Evolutionary conservation across 2,888 invertebrate genomes (phyloP).

Genomic region (Anodontia alba): DNA sequence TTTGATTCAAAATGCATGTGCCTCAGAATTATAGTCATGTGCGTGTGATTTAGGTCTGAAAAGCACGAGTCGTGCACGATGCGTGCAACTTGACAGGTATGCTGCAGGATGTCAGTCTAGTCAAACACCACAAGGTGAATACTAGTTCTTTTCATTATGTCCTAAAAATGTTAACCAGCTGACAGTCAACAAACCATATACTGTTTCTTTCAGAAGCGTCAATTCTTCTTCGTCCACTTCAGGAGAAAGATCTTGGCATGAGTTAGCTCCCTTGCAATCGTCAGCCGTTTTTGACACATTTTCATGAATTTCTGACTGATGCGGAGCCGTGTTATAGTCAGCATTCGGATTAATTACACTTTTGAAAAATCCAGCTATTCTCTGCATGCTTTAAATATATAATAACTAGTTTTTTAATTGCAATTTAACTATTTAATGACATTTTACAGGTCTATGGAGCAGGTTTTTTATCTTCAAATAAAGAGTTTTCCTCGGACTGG

Average conservation of each 20-base stretch:
- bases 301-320: background rate
- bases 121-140: too few relatives aligned
- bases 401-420: too few relatives aligned
- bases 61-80: too few relatives aligned
- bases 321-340: background rate
- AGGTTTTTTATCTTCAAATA: background rate
- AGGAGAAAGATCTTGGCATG: background rate
- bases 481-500: background rate
- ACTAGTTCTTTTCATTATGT: too few relatives aligned
- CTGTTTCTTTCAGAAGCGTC: constrained; percentile 51
- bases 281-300: background rate
- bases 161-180: too few relatives aligned
- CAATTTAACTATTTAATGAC: background rate
- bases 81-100: too few relatives aligned
- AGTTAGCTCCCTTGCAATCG: constrained; percentile 30
- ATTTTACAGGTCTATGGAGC: background rate
- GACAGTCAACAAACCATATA: constrained; percentile 63
- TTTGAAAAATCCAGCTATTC: constrained; percentile 32
- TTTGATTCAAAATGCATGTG: too few relatives aligned
- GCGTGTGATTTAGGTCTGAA: too few relatives aligned
- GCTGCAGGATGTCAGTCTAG: too few relatives aligned
- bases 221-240: constrained; percentile 32
- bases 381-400: constrained; percentile 18
- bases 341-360: constrained; percentile 10
- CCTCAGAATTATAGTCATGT: too few relatives aligned